Conservation (phyloP, 2,797 vertebrate genomes). For the Oreortyx pictus region DNA sequence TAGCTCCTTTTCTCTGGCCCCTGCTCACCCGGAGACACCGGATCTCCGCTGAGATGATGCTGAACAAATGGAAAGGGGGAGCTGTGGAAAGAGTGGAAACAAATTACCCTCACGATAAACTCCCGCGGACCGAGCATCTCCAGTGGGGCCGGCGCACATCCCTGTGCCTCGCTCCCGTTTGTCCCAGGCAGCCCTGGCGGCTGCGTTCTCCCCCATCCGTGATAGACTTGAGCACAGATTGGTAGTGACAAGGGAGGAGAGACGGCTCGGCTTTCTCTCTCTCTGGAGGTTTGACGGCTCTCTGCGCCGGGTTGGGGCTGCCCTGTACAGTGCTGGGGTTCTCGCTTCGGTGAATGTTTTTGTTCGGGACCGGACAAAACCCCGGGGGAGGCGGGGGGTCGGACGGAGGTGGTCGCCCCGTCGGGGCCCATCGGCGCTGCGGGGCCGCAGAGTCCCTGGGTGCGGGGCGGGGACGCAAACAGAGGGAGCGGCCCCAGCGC, state of each 20-base stretch:
- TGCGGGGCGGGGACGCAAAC: neutral
- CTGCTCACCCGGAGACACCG: neutral
- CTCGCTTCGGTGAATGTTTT: too few species aligned
- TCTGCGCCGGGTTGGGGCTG: neutral
- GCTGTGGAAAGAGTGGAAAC: neutral
- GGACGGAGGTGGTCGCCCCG: neutral
- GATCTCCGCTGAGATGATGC: constrained; percentile 17
- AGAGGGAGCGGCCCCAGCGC: neutral
- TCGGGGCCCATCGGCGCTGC: neutral
- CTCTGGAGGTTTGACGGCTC: neutral
- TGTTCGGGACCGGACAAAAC: too few species aligned
- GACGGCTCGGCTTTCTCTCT: neutral
- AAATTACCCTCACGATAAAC: neutral
- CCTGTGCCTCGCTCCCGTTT: neutral
- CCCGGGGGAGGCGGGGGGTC: too few species aligned
- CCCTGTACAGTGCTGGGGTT: neutral
- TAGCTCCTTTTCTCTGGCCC: constrained; percentile 46
- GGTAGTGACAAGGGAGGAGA: neutral
- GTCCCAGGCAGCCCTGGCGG: neutral
- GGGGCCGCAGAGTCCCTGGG: neutral
- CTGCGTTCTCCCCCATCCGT: neutral
- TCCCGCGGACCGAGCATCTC: neutral
- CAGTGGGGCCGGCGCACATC: neutral
- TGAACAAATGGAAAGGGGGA: constrained; percentile 35
- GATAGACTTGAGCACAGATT: neutral